These are phyloP conservation scores for Athene cunicularia DNA, from an alignment of 2,113 vertebrate genomes.

Conservation along the genomic window DNA sequence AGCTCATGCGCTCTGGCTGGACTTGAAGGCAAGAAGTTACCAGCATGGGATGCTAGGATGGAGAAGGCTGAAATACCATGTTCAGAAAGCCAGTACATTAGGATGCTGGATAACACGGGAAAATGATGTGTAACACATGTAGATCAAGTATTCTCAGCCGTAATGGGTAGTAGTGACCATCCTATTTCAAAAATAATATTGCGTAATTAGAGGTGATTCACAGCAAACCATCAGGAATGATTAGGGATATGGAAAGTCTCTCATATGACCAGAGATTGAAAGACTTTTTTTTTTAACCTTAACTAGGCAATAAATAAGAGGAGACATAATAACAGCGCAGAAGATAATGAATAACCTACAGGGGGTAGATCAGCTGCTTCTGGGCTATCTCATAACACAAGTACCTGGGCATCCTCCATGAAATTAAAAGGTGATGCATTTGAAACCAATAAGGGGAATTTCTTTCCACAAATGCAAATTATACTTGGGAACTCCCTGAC, in stretches of 20 bases:
- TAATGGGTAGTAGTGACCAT: not conserved
- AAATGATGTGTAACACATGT: not conserved
- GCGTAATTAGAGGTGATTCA: not conserved
- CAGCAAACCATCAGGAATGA: not conserved
- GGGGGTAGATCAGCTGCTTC: conserved; percentile 11
- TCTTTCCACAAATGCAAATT: not conserved
- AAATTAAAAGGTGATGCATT: conserved; percentile 15
- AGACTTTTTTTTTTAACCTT: not conserved
- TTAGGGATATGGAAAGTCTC: not conserved
- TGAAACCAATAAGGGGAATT: not conserved
- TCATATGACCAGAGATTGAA: not conserved
- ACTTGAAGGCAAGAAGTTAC: not conserved
- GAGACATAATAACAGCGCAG: not conserved
- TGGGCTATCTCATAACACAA: not conserved
- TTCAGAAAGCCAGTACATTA: not conserved
- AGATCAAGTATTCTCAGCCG: not conserved
- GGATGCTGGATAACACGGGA: not conserved
- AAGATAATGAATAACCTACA: not conserved
- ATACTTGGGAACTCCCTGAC: not conserved
- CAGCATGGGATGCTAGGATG: not conserved
- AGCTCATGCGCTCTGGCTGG: not conserved
- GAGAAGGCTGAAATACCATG: not conserved
- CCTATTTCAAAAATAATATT: not conserved
- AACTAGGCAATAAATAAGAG: conserved; percentile 4
- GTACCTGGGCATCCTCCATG: not conserved